Evolutionary conservation across 2,797 vertebrate species (phyloP).

Genomic region (Tamandua tetradactyla): DNA sequence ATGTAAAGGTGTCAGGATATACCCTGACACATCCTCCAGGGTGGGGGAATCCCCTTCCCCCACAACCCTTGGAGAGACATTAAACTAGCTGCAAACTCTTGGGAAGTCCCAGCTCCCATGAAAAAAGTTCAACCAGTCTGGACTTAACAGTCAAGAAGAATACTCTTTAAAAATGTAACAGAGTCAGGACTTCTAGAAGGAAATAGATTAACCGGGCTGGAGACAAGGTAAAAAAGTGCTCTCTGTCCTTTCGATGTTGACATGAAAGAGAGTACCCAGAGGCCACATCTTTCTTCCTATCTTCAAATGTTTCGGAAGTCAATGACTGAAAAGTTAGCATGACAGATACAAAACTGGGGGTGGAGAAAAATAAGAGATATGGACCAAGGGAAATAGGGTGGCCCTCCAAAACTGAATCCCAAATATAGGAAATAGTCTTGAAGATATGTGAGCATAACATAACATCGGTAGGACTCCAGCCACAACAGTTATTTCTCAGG

Average conservation of each 20-base stretch:
- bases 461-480: background rate
- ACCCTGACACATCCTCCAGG: background rate
- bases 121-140: background rate
- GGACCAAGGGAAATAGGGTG: background rate
- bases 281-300: background rate
- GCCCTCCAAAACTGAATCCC: background rate
- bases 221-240: background rate
- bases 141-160: background rate
- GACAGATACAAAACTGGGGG: background rate
- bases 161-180: background rate
- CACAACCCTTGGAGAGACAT: background rate
- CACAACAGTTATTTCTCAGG: background rate
- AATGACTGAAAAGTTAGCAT: background rate
- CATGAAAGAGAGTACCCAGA: background rate
- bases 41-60: no score
- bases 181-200: background rate
- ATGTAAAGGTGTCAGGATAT: background rate
- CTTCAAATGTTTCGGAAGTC: background rate
- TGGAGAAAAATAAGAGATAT: background rate
- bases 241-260: background rate
- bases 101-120: background rate
- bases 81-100: background rate
- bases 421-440: background rate
- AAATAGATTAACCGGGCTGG: background rate
- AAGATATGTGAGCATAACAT: fast-evolving